Conservation (phyloP, 2,113 vertebrate species). For the Hypomesus transpacificus region DNA sequence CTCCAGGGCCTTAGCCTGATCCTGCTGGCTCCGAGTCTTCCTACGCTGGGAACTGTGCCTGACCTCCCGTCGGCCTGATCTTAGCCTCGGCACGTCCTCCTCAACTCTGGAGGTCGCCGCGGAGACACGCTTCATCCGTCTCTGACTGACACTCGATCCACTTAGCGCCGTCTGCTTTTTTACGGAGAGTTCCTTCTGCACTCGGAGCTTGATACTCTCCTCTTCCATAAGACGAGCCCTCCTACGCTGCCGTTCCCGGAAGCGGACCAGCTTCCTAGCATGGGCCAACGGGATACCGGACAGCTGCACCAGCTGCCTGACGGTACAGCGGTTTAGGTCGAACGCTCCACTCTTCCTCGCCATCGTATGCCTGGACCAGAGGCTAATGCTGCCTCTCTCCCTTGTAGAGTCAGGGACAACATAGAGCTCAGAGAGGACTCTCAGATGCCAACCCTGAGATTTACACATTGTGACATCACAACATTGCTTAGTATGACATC, state of each 20-base stretch:
- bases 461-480: too few species aligned
- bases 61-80: not conserved
- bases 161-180: too few species aligned
- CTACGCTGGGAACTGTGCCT: not conserved
- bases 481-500: too few species aligned
- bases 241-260: not conserved
- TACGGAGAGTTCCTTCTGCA: not conserved
- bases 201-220: not conserved
- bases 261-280: slow-evolving; percentile 18
- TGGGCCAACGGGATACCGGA: slow-evolving; percentile 16
- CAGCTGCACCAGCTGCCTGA: slow-evolving; percentile 20
- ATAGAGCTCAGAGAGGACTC: too few species aligned
- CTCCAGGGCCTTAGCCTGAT: not conserved
- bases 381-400: too few species aligned
- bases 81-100: not conserved
- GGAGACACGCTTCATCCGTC: not conserved
- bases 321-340: slow-evolving; percentile 28
- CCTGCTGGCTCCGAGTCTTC: not conserved
- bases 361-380: not conserved
- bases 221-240: slow-evolving; percentile 9
- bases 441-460: too few species aligned
- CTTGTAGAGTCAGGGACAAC: too few species aligned
- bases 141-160: not conserved
- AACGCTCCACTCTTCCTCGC: slow-evolving; percentile 19
- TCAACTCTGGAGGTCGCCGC: not conserved